Conservation (phyloP, 2,888 invertebrate species). For the Ectobius pallidus region DNA sequence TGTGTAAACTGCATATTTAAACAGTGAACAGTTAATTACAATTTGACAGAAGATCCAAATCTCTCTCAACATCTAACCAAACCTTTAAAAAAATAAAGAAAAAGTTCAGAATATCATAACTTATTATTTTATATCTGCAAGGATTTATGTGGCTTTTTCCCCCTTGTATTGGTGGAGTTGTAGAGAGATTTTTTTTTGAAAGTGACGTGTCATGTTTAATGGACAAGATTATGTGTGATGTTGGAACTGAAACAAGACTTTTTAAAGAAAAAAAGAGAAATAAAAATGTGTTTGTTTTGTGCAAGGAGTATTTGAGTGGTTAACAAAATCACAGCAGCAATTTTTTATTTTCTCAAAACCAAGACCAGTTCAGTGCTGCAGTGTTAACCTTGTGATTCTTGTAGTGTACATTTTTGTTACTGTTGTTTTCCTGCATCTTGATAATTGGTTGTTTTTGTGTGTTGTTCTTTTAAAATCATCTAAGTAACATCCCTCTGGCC, state of each 20-base stretch:
- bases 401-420: conserved; percentile 28
- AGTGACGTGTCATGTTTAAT: conserved; percentile 32
- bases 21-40: conserved; percentile 31
- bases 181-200: conserved; percentile 27
- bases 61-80: conserved; percentile 22
- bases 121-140: conserved; percentile 31
- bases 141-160: conserved; percentile 32
- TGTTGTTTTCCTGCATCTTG: conserved; percentile 6
- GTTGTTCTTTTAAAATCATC: conserved; percentile 34
- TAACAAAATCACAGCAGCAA: conserved; percentile 5
- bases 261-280: conserved; percentile 18
- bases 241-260: conserved; percentile 22
- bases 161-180: conserved; percentile 25
- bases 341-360: conserved; percentile 10
- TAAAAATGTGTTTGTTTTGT: conserved; percentile 28
- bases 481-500: conserved; percentile 24
- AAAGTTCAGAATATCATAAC: conserved; percentile 20
- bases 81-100: not conserved
- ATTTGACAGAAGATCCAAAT: conserved; percentile 28
- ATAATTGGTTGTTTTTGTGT: conserved; percentile 31
- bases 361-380: conserved; percentile 6
- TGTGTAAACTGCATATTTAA: conserved; percentile 26
- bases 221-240: conserved; percentile 33
- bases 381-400: conserved; percentile 14
- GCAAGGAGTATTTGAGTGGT: conserved; percentile 28